phyloP scores from a whole-genome alignment of 2,888 invertebrate species.

The Chrysodeixis includens region DNA sequence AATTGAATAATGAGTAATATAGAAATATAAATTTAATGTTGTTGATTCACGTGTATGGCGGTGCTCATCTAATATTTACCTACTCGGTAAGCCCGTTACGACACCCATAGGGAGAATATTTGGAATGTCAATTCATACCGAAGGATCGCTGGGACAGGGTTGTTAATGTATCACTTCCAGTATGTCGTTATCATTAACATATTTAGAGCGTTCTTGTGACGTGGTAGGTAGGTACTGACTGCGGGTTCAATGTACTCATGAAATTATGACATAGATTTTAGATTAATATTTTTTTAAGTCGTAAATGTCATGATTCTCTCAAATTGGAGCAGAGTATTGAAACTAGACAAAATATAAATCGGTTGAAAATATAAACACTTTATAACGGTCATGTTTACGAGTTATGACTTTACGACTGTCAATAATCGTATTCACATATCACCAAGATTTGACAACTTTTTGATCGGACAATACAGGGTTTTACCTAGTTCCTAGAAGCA shows the following conservation, averaged over 20 bases:
- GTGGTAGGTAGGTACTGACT: neutral
- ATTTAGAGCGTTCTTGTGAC: neutral
- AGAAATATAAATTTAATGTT: constrained; percentile 4
- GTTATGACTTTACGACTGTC: too few relatives aligned
- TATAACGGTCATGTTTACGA: too few relatives aligned
- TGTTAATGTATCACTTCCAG: constrained; percentile 1
- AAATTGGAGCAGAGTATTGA: too few relatives aligned
- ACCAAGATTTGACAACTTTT: too few relatives aligned
- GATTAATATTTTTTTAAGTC: too few relatives aligned
- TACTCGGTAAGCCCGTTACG: constrained; percentile 5
- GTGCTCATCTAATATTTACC: constrained; percentile 3
- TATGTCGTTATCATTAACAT: constrained; percentile 6
- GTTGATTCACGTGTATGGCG: neutral
- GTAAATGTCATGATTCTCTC: too few relatives aligned
- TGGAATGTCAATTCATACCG: constrained; percentile 7
- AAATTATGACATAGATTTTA: too few relatives aligned
- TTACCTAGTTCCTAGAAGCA: too few relatives aligned
- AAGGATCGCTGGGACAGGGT: constrained; percentile 1
- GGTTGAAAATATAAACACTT: too few relatives aligned
- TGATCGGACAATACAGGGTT: too few relatives aligned
- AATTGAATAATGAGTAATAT: neutral
- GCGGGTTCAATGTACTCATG: neutral
- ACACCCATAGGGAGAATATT: constrained; percentile 21
- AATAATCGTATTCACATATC: too few relatives aligned
- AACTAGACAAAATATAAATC: too few relatives aligned